phyloP scores from a whole-genome alignment of 1,140 invertebrate species.

The Metopolophium dirhodum region DNA sequence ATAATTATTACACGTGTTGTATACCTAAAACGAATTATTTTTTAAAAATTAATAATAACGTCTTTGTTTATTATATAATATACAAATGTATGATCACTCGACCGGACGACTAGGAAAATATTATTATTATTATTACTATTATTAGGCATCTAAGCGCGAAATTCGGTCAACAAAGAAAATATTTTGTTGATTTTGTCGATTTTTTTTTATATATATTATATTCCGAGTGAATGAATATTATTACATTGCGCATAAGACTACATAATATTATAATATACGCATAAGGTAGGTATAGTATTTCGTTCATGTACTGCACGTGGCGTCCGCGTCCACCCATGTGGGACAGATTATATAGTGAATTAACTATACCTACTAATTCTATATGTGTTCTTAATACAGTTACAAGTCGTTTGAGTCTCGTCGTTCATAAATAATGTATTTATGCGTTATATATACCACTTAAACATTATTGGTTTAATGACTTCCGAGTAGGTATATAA shows the following conservation, averaged over 20 bases:
- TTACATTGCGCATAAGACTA: neutral
- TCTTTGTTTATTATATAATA: too few species aligned
- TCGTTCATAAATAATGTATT: neutral
- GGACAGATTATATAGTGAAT: neutral
- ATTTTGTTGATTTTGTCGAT: neutral
- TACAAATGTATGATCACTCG: neutral
- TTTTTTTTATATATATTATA: neutral
- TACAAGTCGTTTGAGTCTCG: constrained; percentile 3
- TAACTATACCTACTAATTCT: constrained; percentile 9
- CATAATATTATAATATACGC: neutral
- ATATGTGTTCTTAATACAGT: neutral
- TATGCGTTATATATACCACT: neutral
- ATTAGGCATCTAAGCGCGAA: neutral
- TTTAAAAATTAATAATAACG: too few species aligned
- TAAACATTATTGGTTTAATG: neutral
- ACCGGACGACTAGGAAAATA: neutral
- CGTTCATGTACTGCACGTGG: neutral
- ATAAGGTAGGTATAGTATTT: neutral
- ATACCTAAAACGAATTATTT: too few species aligned
- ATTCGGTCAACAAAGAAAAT: neutral
- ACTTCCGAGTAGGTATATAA: neutral
- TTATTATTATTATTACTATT: neutral
- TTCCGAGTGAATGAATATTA: neutral
- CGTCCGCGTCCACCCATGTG: neutral
- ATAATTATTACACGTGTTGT: too few species aligned